phyloP scores from a whole-genome alignment of 2,797 vertebrate species.

The Hemibagrus guttatus region DNA sequence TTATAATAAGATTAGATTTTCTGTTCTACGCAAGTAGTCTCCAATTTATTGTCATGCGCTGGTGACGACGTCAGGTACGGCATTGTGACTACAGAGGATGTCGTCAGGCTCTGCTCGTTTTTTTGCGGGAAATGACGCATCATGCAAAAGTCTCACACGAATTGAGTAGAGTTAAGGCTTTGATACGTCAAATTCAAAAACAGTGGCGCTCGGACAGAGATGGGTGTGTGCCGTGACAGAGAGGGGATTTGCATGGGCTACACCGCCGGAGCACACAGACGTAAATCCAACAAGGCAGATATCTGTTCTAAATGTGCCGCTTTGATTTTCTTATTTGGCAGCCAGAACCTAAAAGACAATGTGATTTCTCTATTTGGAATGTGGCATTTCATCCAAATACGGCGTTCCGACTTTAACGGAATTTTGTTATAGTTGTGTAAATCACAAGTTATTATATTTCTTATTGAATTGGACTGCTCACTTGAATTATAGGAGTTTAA shows the following conservation, averaged over 20 bases:
- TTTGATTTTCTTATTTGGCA: background rate
- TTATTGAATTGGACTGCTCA: background rate
- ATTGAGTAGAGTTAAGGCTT: background rate
- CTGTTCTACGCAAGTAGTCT: background rate
- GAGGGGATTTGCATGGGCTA: slow-evolving; percentile 12
- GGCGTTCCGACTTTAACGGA: background rate
- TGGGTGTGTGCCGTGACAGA: background rate
- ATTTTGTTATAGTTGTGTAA: background rate
- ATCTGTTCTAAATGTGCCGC: background rate
- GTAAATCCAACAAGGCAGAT: background rate
- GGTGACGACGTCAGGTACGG: background rate
- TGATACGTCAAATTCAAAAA: slow-evolving; percentile 4
- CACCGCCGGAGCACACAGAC: background rate
- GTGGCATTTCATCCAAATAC: background rate
- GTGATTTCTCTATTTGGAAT: background rate
- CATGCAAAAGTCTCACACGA: too few relatives aligned
- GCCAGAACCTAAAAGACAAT: background rate
- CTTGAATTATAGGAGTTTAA: background rate
- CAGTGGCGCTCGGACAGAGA: background rate
- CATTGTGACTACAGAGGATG: background rate
- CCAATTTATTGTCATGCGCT: background rate
- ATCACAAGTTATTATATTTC: background rate
- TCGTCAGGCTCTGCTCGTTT: background rate
- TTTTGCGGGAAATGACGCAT: background rate
- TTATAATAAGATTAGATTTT: background rate